Percentiles rank a stretch among this genome's conserved stretches.
These are phyloP conservation scores for Gisinianus flammeolus DNA, from an alignment of 2,888 invertebrate genomes.

Conservation along the genomic window DNA sequence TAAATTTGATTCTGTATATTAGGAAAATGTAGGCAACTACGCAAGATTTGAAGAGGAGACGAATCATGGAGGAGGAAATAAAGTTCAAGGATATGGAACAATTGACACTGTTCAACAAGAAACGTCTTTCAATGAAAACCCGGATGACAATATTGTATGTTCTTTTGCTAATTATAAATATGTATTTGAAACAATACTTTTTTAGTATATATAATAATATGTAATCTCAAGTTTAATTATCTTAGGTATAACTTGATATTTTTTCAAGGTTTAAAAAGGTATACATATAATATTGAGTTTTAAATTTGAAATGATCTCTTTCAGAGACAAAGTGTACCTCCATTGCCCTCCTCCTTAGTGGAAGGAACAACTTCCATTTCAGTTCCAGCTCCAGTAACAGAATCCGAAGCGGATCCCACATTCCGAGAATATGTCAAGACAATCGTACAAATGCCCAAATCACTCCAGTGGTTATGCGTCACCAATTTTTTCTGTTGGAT, in stretches of 20 bases:
- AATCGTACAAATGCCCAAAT: slow-evolving; percentile 89
- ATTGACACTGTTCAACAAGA: slow-evolving; percentile 32
- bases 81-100: slow-evolving; percentile 45
- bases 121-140: slow-evolving; percentile 41
- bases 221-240: too few relatives aligned
- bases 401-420: slow-evolving; percentile 41
- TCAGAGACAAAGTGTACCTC: not conserved
- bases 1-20: too few relatives aligned
- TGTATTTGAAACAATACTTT: not conserved
- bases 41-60: slow-evolving; percentile 42
- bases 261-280: too few relatives aligned
- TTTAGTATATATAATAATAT: too few relatives aligned
- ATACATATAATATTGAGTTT: too few relatives aligned
- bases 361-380: not conserved
- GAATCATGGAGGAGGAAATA: not conserved
- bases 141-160: not conserved
- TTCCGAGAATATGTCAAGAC: slow-evolving; percentile 83
- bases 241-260: too few relatives aligned
- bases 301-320: too few relatives aligned
- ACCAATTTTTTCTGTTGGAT: slow-evolving; percentile 98
- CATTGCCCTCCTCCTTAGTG: not conserved
- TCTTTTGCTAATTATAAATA: not conserved
- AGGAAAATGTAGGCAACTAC: too few relatives aligned
- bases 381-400: not conserved
- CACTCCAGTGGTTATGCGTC: slow-evolving; percentile 82